These are phyloP conservation scores for Lanistes nyassanus DNA, from an alignment of 1,140 invertebrate species.

Conservation along the genomic window DNA sequence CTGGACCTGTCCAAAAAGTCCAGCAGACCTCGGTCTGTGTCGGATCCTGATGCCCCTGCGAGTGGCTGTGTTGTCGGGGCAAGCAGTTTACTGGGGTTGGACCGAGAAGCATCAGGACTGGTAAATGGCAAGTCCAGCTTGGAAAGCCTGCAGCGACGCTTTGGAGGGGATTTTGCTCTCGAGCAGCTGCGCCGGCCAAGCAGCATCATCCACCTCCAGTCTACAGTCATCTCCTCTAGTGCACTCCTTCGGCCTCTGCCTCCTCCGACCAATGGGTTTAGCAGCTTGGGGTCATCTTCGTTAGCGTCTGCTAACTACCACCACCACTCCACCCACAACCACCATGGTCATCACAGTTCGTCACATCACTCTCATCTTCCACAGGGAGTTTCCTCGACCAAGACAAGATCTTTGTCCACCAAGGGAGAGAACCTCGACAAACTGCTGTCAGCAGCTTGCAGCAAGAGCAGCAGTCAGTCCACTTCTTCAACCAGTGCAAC, in stretches of 20 bases:
- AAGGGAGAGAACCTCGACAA: constrained; percentile 1
- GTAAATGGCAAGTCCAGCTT: constrained; percentile 52
- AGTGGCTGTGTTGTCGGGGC: not conserved
- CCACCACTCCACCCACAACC: not conserved
- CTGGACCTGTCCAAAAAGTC: constrained; percentile 55
- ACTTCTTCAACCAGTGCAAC: not conserved
- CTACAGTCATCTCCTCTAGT: constrained; percentile 23
- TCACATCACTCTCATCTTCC: too few species aligned
- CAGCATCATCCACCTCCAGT: constrained; percentile 32
- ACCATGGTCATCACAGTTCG: constrained; percentile 7
- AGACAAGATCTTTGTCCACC: not conserved
- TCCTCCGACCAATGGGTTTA: constrained; percentile 11
- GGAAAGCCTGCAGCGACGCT: constrained; percentile 58
- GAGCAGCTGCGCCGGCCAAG: constrained; percentile 40
- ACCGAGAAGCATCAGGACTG: not conserved
- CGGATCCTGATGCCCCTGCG: constrained; percentile 1
- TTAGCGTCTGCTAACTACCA: constrained; percentile 6
- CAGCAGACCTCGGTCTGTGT: constrained; percentile 15
- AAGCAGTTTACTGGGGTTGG: constrained; percentile 8
- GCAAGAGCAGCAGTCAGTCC: not conserved
- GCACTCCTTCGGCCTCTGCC: constrained; percentile 8
- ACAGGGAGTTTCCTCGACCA: not conserved
- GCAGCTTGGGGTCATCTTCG: not conserved
- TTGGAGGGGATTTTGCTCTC: constrained; percentile 56
- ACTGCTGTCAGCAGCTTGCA: not conserved